A percentile compares a stretch with the other conserved stretches of the same genome.
These are phyloP conservation scores for Gymnarchus niloticus DNA, from an alignment of 2,113 vertebrate species.

Conservation along the genomic window DNA sequence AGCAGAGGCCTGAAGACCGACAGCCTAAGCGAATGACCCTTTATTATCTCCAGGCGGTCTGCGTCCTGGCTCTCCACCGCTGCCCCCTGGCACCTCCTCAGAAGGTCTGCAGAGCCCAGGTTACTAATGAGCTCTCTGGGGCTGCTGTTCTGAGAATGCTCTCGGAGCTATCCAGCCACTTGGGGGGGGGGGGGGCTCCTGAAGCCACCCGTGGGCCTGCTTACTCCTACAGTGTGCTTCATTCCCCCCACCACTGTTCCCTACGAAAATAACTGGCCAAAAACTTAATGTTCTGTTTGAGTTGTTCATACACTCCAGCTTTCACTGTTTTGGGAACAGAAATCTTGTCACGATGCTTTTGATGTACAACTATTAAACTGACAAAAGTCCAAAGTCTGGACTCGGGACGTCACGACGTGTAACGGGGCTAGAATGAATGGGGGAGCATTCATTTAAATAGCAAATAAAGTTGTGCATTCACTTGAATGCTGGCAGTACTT, in stretches of 20 bases:
- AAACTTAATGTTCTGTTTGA: neutral
- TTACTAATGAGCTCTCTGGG: conserved; percentile 72
- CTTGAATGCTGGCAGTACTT: too few species aligned
- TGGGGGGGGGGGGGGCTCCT: conserved; percentile 57
- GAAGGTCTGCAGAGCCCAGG: conserved; percentile 58
- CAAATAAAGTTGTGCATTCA: too few species aligned
- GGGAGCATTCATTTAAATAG: too few species aligned
- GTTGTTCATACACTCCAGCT: neutral
- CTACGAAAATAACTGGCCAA: neutral
- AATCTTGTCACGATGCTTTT: neutral
- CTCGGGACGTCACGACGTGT: neutral
- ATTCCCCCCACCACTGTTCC: neutral
- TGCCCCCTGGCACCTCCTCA: conserved; percentile 62
- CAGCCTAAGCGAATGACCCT: conserved; percentile 68
- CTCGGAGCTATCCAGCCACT: conserved; percentile 61
- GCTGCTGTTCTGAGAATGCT: conserved; percentile 54
- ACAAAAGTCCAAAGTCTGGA: neutral
- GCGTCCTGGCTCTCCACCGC: conserved; percentile 55
- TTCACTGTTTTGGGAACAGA: neutral
- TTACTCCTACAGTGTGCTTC: conserved; percentile 28
- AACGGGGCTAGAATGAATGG: too few species aligned
- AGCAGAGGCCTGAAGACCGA: conserved; percentile 41
- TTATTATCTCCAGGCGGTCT: conserved; percentile 61
- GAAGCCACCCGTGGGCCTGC: conserved; percentile 64
- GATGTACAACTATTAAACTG: neutral